Percentiles rank a stretch among this genome's conserved stretches.
Conservation (phyloP, 2,888 invertebrate species). For the Phyto melanocephala region DNA sequence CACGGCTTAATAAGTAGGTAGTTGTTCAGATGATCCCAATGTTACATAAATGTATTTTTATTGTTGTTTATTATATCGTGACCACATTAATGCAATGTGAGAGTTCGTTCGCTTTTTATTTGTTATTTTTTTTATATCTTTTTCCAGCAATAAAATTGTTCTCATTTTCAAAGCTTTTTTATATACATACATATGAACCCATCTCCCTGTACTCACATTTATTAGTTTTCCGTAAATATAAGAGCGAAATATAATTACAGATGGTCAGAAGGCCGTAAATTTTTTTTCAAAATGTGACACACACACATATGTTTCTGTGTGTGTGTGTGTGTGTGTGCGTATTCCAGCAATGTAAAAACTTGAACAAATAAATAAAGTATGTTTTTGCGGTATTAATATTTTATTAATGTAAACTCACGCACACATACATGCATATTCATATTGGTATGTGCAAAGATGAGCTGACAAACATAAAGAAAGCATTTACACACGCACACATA, state of each 20-base stretch:
- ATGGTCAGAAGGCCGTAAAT: constrained; percentile 43
- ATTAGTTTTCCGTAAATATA: background rate
- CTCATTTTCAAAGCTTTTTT: too few species aligned
- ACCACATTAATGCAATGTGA: constrained; percentile 32
- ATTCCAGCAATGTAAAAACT: constrained; percentile 17
- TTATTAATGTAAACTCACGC: background rate
- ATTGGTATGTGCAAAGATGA: too few species aligned
- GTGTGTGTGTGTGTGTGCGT: background rate
- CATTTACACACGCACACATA: background rate
- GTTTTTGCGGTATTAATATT: constrained; percentile 16
- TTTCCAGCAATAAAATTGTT: background rate
- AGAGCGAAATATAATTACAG: constrained; percentile 51
- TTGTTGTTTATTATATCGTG: constrained; percentile 54
- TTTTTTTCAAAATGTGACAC: too few species aligned
- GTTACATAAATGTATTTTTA: constrained; percentile 42
- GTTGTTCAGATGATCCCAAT: constrained; percentile 10
- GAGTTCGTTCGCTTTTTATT: background rate
- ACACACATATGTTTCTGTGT: too few species aligned
- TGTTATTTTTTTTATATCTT: background rate
- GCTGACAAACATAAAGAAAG: background rate
- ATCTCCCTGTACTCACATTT: background rate
- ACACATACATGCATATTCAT: background rate
- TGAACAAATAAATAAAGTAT: constrained; percentile 41
- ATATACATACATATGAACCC: too few species aligned
- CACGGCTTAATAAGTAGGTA: background rate